These are phyloP conservation scores for Eupeodes latifasciatus DNA, from an alignment of 2,888 invertebrate genomes.

Conservation along the genomic window DNA sequence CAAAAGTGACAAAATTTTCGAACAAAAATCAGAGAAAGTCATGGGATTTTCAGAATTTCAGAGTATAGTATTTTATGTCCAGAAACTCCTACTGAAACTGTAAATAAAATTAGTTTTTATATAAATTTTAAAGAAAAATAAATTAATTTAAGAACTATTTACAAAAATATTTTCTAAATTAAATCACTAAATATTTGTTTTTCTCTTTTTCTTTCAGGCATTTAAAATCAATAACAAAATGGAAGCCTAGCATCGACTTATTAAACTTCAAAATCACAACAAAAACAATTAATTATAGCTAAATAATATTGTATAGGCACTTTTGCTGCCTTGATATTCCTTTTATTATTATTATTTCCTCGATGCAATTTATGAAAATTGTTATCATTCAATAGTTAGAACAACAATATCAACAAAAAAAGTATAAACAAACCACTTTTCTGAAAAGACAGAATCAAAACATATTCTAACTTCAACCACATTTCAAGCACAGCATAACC, in stretches of 20 bases:
- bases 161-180: too few species aligned
- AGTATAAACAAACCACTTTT: slow-evolving; percentile 5
- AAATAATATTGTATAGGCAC: neutral
- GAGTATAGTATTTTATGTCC: too few species aligned
- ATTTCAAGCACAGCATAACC: slow-evolving; percentile 20
- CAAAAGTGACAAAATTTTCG: too few species aligned
- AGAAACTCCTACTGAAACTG: too few species aligned
- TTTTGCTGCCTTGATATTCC: slow-evolving; percentile 10
- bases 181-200: neutral
- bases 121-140: too few species aligned
- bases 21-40: too few species aligned
- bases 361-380: slow-evolving; percentile 13
- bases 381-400: slow-evolving; percentile 15
- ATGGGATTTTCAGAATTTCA: too few species aligned
- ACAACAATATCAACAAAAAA: too few species aligned
- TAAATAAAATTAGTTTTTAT: too few species aligned
- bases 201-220: slow-evolving; percentile 78
- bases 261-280: neutral
- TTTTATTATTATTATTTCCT: slow-evolving; percentile 25
- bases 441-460: slow-evolving; percentile 24
- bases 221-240: slow-evolving; percentile 75
- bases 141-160: too few species aligned
- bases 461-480: neutral
- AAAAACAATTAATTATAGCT: neutral
- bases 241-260: slow-evolving; percentile 71